Percentiles rank a stretch among this genome's conserved stretches.
phyloP scores from a whole-genome alignment of 2,113 vertebrate genomes.

The Pyxicephalus adspersus region DNA sequence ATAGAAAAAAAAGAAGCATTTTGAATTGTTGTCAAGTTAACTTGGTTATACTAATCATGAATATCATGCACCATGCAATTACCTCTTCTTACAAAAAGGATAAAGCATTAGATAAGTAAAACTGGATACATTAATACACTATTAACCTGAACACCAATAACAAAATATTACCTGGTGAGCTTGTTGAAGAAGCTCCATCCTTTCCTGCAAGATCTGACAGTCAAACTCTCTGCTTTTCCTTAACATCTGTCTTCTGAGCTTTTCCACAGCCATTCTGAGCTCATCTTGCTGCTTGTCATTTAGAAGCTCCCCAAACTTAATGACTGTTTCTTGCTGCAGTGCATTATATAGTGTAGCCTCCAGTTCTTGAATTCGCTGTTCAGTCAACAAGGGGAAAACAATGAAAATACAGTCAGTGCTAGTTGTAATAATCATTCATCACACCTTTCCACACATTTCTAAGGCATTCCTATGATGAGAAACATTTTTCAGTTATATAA shows the following conservation, averaged over 20 bases:
- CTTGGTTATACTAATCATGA: no score
- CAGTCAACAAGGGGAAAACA: constrained; percentile 53
- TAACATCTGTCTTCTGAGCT: constrained; percentile 94
- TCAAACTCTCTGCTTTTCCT: constrained; percentile 97
- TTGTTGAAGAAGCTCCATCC: constrained; percentile 97
- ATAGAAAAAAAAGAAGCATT: no score
- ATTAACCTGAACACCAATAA: not conserved
- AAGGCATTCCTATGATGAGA: no score
- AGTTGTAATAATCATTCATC: no score
- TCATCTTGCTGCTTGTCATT: constrained; percentile 93
- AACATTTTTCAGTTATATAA: no score
- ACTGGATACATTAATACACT: no score
- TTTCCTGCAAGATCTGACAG: constrained; percentile 95
- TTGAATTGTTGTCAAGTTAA: no score
- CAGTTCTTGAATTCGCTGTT: constrained; percentile 97
- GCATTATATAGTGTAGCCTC: constrained; percentile 98
- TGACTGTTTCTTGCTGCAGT: constrained; percentile 96
- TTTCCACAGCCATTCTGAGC: constrained; percentile 91
- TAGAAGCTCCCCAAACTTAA: constrained; percentile 92
- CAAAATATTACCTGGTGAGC: constrained; percentile 86
- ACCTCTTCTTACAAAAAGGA: no score
- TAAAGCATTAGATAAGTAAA: no score
- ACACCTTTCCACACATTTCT: no score
- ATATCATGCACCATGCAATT: no score
- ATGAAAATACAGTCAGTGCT: not conserved